These are phyloP conservation scores for Amblyteles armatorius DNA, from an alignment of 2,888 invertebrate genomes.

Conservation along the genomic window DNA sequence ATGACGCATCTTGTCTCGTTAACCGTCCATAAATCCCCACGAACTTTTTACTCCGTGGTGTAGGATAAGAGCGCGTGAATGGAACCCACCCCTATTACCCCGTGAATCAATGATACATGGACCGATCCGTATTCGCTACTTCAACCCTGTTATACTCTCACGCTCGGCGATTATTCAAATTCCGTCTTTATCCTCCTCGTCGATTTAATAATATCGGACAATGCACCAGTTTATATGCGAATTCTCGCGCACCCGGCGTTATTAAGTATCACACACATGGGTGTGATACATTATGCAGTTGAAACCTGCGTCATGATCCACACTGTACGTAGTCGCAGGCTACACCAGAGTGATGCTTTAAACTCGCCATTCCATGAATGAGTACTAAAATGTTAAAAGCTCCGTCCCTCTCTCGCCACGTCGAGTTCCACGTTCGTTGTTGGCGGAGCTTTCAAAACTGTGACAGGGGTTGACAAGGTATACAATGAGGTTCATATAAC, in stretches of 20 bases:
- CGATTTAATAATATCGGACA: conserved; percentile 1
- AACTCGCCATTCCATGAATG: neutral
- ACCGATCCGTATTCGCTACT: neutral
- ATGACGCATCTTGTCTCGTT: neutral
- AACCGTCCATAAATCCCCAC: neutral
- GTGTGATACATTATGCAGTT: neutral
- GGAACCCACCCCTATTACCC: neutral
- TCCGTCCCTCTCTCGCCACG: neutral
- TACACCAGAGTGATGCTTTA: neutral
- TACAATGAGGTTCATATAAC: neutral
- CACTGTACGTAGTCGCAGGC: neutral
- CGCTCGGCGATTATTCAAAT: neutral
- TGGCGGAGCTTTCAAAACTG: neutral
- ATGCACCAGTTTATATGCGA: neutral
- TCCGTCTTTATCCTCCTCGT: neutral
- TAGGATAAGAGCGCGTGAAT: neutral
- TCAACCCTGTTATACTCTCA: neutral
- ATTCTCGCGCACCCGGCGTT: neutral
- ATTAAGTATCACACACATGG: neutral
- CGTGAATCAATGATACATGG: neutral
- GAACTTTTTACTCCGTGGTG: neutral
- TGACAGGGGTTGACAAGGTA: conserved; percentile 9
- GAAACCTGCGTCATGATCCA: neutral
- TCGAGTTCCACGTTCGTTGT: neutral
- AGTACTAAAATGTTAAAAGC: conserved; percentile 15